Base-by-base conservation (phyloP, 2,113 vertebrate genomes). In the Megaceryle torquata region DNA sequence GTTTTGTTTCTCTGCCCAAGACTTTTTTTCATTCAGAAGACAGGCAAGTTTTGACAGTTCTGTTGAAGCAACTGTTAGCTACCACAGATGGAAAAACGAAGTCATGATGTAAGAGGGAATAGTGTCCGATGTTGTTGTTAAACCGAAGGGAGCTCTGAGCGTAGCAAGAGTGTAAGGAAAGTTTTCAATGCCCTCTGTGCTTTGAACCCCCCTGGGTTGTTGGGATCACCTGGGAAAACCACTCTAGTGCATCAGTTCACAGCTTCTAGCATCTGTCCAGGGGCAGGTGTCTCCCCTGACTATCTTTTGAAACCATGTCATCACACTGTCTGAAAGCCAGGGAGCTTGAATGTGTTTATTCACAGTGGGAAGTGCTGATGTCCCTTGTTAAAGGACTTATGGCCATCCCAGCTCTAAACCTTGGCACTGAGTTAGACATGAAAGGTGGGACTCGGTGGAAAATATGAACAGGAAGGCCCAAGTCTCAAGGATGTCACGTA, bases 81-180 rank as follows among this genome's bases (percentile, higher is more conserved):
- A 13, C 90, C 91, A 86, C 31, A 57, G 78, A 65, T 91, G 95
- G 92, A 93, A 96, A 96, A 94, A 33, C 68, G 65, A 91, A 89
- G 88, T 95, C 50, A 77, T 33, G 67, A 25, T 91, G 65, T 81
- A 80, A 74, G 35, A 79, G 88, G 77, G 74, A 92, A 37, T 50
- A 91, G 80, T 33, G 70, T 20, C 46, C 61, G 57, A 16, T 85
- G 71, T 54, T 89, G 84, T 50, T 91, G 65, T 88, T 84, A 12
- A 77, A 76, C 25, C 53, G 48, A 39, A 91, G 59, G 63, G 81
- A 91, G 85, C 43, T 85, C 59, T 74, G 76, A 87, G 54, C 44
- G 24, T 9, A 35, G 44, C 35, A 29, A 65, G 72, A 65, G 29
- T 44, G 72, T 60, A n/a, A 53, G 51, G 44, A 56, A 20, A 26